Conservation (phyloP, 2,888 invertebrate genomes). For the Orthosia gracilis region DNA sequence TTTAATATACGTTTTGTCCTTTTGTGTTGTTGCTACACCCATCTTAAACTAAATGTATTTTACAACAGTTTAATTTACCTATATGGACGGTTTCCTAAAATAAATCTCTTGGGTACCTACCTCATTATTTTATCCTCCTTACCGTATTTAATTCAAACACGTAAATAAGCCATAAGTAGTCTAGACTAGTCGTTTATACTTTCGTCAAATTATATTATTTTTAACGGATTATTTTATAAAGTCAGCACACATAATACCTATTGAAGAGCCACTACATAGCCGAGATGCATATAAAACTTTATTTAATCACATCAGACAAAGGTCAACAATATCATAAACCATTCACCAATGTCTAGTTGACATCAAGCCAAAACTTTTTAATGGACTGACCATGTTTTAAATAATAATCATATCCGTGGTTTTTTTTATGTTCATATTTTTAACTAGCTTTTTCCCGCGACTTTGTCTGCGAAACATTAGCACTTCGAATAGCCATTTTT, state of each 20-base stretch:
- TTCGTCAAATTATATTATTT: too few relatives aligned
- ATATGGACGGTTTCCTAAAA: background rate
- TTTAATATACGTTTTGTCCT: background rate
- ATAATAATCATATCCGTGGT: too few relatives aligned
- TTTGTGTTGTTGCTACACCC: background rate
- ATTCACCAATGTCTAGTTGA: background rate
- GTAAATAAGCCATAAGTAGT: background rate
- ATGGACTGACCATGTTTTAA: too few relatives aligned
- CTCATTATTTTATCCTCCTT: constrained; percentile 2
- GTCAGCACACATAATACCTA: too few relatives aligned
- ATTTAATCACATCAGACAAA: background rate
- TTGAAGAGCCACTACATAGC: too few relatives aligned
- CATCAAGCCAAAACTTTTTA: background rate
- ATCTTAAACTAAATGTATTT: constrained; percentile 6
- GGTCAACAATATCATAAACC: background rate
- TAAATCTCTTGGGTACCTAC: background rate
- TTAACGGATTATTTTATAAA: too few relatives aligned
- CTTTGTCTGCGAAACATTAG: too few relatives aligned
- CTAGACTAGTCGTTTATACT: too few relatives aligned
- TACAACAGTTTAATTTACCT: background rate
- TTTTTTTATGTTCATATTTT: too few relatives aligned
- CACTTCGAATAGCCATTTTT: too few relatives aligned
- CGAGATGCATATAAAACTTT: background rate
- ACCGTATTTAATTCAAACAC: constrained; percentile 2
- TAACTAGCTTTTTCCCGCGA: too few relatives aligned